Base-by-base conservation (phyloP, 1,140 invertebrate species). In the Pogonognathellus flavescens region DNA sequence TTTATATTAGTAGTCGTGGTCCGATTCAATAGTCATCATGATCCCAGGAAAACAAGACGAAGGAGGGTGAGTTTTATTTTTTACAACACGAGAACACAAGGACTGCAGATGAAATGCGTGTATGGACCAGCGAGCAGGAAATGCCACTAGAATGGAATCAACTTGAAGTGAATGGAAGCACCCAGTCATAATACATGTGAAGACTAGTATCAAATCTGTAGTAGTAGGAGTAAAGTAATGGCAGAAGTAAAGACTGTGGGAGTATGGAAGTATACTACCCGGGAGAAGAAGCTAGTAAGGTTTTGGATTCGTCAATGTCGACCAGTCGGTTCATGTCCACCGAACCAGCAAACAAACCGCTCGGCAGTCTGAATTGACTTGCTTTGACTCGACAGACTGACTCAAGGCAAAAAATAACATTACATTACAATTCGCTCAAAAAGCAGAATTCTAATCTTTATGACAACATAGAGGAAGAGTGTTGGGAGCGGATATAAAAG, bases 381-480 rank as follows among this genome's bases (percentile, higher is more conserved):
- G 62, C 20, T 66, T 50, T 76, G 70, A 76, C 70, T 76, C 20
- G 62, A 25, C 20, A 66, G 62, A 66, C 20, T 49, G 66, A 16
- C 9, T 16, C 11, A 16, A 76, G 7, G 70, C 25, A 76, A 76
- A 76, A 76, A 76, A 76, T 76, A 50, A 31, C 31, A 76, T 76
- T 76, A 81, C 50, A 81, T 81, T 81, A 81, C 80, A 81, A 81
- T 81, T 81, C 80, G 50, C 55, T 81, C 80, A 81, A 81, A 81
- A 81, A 81, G 53, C 80, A 81, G 80, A 81, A 81, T 81, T 81
- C 80, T 53, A 81, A 81, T 81, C 80, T 81, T 57, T 81, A 81
- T 81, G 80, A 81, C 80, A 81, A 81, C 80, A 81, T 57, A n/a
- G 22, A 53, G 50, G 53, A 53, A 81, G 53, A 81, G 80, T 55